These are phyloP conservation scores for Lithophane socia DNA, from an alignment of 2,888 invertebrate genomes.

Conservation along the genomic window DNA sequence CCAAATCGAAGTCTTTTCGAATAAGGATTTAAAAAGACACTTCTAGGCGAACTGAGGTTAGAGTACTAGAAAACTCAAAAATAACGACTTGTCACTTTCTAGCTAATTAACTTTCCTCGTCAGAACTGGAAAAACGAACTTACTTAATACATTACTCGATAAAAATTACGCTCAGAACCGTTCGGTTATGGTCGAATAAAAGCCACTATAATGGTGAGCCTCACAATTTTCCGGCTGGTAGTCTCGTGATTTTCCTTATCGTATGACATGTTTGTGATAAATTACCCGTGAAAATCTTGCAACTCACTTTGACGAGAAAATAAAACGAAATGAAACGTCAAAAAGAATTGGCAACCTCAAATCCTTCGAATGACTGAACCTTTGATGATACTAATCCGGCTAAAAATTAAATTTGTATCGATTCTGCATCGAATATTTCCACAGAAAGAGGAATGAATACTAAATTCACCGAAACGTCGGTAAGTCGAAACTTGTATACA, in stretches of 20 bases:
- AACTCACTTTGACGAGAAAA: background rate
- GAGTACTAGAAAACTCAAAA: background rate
- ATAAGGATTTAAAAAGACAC: background rate
- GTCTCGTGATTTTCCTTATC: background rate
- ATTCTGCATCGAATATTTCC: background rate
- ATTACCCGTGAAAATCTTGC: background rate
- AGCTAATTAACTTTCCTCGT: background rate
- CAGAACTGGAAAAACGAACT: background rate
- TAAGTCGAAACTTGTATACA: background rate
- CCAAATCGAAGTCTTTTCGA: background rate
- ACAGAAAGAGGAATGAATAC: background rate
- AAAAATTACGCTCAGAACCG: background rate
- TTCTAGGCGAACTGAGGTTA: background rate
- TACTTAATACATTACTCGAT: background rate
- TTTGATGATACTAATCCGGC: background rate
- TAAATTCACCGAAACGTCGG: background rate
- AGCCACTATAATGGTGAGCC: background rate
- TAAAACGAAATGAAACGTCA: background rate
- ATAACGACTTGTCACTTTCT: background rate
- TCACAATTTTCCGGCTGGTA: background rate
- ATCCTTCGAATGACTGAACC: background rate
- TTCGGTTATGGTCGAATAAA: constrained; percentile 7
- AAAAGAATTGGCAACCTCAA: background rate
- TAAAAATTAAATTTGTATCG: background rate
- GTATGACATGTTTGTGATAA: background rate